Percentiles rank a stretch among this genome's conserved stretches.
Evolutionary conservation across 2,888 invertebrate genomes (phyloP).

Genomic region (Troides helena): DNA sequence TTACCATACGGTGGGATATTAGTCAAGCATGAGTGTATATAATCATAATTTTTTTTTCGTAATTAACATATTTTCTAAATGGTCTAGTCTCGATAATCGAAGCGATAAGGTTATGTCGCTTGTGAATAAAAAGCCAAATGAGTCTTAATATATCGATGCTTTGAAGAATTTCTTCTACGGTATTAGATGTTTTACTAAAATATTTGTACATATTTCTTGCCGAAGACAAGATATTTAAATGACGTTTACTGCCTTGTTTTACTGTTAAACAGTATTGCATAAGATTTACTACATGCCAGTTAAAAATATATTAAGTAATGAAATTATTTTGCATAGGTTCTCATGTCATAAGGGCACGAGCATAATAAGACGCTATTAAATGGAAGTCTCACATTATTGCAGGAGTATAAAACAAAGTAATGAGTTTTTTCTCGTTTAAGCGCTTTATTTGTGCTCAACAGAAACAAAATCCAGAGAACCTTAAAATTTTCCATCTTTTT

Average conservation of each 20-base stretch:
- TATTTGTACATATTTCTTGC: neutral
- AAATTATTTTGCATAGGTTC: neutral
- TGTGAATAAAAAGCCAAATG: neutral
- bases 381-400: too few relatives aligned
- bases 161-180: too few relatives aligned
- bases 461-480: too few relatives aligned
- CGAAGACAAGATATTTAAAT: neutral
- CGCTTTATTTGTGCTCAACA: too few relatives aligned
- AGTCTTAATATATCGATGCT: too few relatives aligned
- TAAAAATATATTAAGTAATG: neutral
- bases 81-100: neutral
- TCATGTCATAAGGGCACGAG: neutral
- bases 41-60: too few relatives aligned
- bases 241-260: neutral
- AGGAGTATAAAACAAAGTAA: too few relatives aligned
- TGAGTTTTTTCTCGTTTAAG: too few relatives aligned
- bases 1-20: neutral
- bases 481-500: too few relatives aligned
- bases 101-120: neutral
- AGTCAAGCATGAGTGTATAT: too few relatives aligned
- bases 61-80: neutral
- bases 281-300: neutral
- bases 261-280: neutral
- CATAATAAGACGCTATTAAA: too few relatives aligned
- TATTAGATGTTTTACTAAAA: neutral